Percentiles rank a stretch among this genome's conserved stretches.
These are phyloP conservation scores for Salvelinus fontinalis DNA, from an alignment of 2,113 vertebrate genomes.

Conservation along the genomic window DNA sequence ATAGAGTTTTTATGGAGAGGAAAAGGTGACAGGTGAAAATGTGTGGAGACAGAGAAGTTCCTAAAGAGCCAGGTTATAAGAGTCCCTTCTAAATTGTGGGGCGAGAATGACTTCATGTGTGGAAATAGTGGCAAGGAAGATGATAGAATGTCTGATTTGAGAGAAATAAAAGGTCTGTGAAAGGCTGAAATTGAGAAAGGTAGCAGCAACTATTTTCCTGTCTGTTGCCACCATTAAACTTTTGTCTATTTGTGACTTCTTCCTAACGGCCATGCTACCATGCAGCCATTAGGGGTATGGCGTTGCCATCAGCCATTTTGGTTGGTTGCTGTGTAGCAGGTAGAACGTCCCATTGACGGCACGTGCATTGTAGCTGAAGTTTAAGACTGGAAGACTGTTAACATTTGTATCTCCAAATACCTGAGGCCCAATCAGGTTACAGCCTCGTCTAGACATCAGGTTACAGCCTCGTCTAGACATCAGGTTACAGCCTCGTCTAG, in stretches of 20 bases:
- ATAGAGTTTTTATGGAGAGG: slow-evolving; percentile 41
- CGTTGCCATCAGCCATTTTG: too few species aligned
- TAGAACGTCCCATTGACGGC: too few species aligned
- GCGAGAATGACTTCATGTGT: slow-evolving; percentile 61
- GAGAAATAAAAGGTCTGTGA: slow-evolving; percentile 26
- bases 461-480: neutral
- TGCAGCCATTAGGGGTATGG: too few species aligned
- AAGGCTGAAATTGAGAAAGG: slow-evolving; percentile 42
- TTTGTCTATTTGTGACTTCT: neutral
- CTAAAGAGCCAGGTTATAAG: slow-evolving; percentile 51
- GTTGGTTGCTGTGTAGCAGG: slow-evolving; percentile 3
- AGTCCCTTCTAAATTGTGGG: slow-evolving; percentile 64
- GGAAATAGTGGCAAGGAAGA: slow-evolving; percentile 53
- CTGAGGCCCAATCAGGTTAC: neutral
- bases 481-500: neutral
- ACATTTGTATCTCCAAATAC: slow-evolving; percentile 40
- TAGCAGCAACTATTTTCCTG: neutral
- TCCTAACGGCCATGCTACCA: too few species aligned
- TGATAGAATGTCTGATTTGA: slow-evolving; percentile 63
- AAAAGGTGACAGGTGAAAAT: slow-evolving; percentile 66
- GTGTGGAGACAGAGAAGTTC: slow-evolving; percentile 59
- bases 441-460: too few species aligned
- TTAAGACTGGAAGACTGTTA: neutral
- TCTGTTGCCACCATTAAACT: neutral
- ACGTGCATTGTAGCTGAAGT: too few species aligned